A percentile compares a stretch with the other conserved stretches of the same genome.
Conservation (phyloP, 2,888 invertebrate species). For the Tethea ocularis region DNA sequence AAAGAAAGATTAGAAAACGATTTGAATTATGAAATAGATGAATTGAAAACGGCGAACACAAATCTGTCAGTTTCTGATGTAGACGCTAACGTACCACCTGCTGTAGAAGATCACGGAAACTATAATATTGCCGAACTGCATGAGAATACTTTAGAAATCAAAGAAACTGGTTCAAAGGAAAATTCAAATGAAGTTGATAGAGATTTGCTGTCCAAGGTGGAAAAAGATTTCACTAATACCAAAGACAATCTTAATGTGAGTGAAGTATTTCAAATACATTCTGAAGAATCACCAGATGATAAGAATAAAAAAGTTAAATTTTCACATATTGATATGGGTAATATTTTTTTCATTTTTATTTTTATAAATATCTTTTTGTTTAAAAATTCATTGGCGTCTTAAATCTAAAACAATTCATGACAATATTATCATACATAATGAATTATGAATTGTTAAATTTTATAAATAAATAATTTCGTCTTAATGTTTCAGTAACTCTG, state of each 20-base stretch:
- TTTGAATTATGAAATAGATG: slow-evolving; percentile 10
- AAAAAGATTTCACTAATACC: slow-evolving; percentile 5
- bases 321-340: slow-evolving; percentile 61
- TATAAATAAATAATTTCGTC: not conserved
- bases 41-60: slow-evolving; percentile 4
- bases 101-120: not conserved
- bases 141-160: not conserved
- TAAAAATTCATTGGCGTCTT: too few relatives aligned
- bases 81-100: not conserved
- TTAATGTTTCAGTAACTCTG: slow-evolving; percentile 4
- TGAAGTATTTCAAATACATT: slow-evolving; percentile 31
- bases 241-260: slow-evolving; percentile 26
- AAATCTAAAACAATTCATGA: too few relatives aligned
- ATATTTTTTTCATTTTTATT: slow-evolving; percentile 40
- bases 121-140: not conserved
- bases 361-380: slow-evolving; percentile 12
- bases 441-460: slow-evolving; percentile 1
- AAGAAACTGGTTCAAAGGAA: not conserved
- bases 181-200: not conserved
- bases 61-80: not conserved
- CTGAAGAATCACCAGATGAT: slow-evolving; percentile 44
- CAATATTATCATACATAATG: too few relatives aligned
- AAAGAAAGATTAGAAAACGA: not conserved
- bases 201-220: not conserved
- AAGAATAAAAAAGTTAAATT: slow-evolving; percentile 65